Base-by-base conservation (phyloP, 2,113 vertebrate genomes). In the Pteruthius melanotis region DNA sequence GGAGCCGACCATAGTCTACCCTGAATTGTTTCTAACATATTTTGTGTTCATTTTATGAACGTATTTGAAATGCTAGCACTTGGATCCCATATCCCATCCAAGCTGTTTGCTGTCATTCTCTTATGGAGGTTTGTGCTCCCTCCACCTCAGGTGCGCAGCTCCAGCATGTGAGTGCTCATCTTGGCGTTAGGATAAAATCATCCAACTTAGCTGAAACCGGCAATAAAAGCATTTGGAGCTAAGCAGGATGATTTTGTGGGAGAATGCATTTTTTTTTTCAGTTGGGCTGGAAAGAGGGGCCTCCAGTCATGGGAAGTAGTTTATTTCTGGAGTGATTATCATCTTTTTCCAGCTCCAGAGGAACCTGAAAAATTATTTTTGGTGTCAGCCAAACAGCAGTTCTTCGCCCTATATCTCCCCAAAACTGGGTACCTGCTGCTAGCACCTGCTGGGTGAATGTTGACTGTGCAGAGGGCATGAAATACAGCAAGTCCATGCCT, bases 31-130 rank as follows among this genome's bases (percentile, higher is more conserved):
- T 49, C 76, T 83, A 37, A 21, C 37, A 3, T 35, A 4, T 12
- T 49, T 1, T 1, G 1, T 77, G 59, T 37, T 37, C 22, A 5
- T 23, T 57, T 65, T 53, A 28, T 28, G 53, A 14, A 26, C 0
- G 0, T 31, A 16, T 37, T 69, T 50, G n/a, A 45, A 81, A 70
- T 47, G 49, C 42, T 11, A 30, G 37, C 15, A 4, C 74, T 45
- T 23, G 50, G 68, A 69, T 83, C 37, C 3, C 13, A 44, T 83
- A 49, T 53, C 24, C 4, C 13, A 60, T 83, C 59, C 54, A 50
- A 57, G 86, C 16, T 57, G 39, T n/a, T 83, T 77, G n/a, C 11
- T 56, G 1, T 44, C 24, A 2, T 68, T 47, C 10, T 88, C 21
- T 88, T 60, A 16, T 72, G 50, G 59, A 83, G 54, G 37, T 37